Conservation (phyloP, 2,888 invertebrate species). For the Ypsolopha scabrella region DNA sequence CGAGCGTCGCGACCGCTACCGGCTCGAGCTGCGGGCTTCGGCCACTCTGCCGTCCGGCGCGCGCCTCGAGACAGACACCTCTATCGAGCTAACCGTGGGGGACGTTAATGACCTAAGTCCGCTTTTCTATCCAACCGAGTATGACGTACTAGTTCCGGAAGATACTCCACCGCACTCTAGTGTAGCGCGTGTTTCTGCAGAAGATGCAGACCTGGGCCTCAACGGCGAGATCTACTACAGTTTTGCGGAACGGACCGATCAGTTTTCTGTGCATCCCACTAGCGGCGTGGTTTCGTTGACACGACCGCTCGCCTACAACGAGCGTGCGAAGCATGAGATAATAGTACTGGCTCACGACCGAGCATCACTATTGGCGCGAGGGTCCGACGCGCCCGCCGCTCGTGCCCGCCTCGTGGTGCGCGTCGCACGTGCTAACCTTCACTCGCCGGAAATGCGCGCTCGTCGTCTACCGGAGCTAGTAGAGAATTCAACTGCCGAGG, state of each 20-base stretch:
- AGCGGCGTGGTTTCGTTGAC: slow-evolving; percentile 90
- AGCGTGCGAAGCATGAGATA: slow-evolving; percentile 78
- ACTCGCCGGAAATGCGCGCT: slow-evolving; percentile 86
- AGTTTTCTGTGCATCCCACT: slow-evolving; percentile 94
- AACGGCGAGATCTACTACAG: slow-evolving; percentile 99
- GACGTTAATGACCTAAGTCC: slow-evolving; percentile 95
- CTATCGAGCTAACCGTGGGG: slow-evolving; percentile 77
- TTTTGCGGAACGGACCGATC: slow-evolving; percentile 82
- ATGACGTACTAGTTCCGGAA: slow-evolving; percentile 88
- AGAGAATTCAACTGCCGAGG: slow-evolving; percentile 84
- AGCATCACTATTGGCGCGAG: slow-evolving; percentile 72
- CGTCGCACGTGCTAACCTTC: slow-evolving; percentile 86
- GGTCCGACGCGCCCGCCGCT: slow-evolving; percentile 75
- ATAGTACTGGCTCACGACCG: slow-evolving; percentile 89
- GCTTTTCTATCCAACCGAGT: slow-evolving; percentile 90
- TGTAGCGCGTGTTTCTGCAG: slow-evolving; percentile 84
- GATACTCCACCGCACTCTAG: slow-evolving; percentile 88
- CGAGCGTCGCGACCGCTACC: slow-evolving; percentile 88
- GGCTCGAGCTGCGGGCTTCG: slow-evolving; percentile 77
- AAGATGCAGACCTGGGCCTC: slow-evolving; percentile 95
- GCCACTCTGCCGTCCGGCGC: slow-evolving; percentile 69
- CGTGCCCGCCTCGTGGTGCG: slow-evolving; percentile 82
- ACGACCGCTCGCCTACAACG: slow-evolving; percentile 79
- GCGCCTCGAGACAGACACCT: slow-evolving; percentile 77
- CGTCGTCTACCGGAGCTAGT: slow-evolving; percentile 83